Evolutionary conservation across 2,888 invertebrate genomes (phyloP).

Genomic region (Athripsodes cinereus): DNA sequence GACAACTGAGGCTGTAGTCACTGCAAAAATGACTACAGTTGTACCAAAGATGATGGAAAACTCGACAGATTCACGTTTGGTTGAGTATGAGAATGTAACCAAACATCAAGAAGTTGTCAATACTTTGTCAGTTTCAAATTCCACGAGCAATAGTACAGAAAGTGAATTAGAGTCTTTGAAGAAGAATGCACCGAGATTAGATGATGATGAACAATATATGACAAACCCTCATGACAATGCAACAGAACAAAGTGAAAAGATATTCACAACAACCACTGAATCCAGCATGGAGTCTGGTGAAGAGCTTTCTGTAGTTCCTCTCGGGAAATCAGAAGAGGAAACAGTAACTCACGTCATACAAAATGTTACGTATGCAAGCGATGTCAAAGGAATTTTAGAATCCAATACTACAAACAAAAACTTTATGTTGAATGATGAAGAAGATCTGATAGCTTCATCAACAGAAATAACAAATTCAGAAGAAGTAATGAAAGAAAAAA

Average conservation of each 20-base stretch:
- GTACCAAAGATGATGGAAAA: too few relatives aligned
- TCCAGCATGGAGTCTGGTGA: conserved; percentile 19
- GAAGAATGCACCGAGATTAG: conserved; percentile 40
- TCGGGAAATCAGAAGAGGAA: neutral
- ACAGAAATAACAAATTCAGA: conserved; percentile 18
- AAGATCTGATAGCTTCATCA: conserved; percentile 28
- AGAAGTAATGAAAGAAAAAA: neutral
- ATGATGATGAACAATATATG: conserved; percentile 45
- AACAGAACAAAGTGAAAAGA: conserved; percentile 19
- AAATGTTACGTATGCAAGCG: conserved; percentile 8
- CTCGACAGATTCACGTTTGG: too few relatives aligned
- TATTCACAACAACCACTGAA: conserved; percentile 13
- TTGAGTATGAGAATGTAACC: too few relatives aligned
- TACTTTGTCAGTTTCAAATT: conserved; percentile 12
- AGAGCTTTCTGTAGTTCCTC: conserved; percentile 31
- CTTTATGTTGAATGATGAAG: conserved; percentile 26
- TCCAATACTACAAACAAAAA: conserved; percentile 16
- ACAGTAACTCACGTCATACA: neutral
- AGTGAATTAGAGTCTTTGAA: conserved; percentile 19
- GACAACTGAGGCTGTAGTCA: too few relatives aligned
- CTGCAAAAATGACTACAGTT: too few relatives aligned
- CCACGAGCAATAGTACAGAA: conserved; percentile 6
- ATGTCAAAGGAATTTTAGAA: neutral
- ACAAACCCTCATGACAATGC: conserved; percentile 38
- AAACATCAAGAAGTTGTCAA: conserved; percentile 6